Evolutionary conservation across 2,113 vertebrate species (phyloP).

Genomic region (Lepus americanus): DNA sequence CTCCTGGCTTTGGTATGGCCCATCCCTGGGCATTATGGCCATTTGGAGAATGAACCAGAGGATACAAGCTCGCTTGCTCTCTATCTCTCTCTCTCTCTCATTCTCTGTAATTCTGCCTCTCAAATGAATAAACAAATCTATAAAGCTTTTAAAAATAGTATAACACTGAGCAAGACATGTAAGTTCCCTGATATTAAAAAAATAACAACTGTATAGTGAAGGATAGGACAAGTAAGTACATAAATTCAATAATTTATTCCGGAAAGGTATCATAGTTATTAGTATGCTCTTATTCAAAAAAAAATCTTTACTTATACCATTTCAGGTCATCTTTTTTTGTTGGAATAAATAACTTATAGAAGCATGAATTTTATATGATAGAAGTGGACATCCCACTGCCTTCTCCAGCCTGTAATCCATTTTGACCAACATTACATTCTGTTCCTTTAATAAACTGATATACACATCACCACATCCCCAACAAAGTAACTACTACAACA

Average conservation of each 20-base stretch:
- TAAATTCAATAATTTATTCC: constrained; percentile 34
- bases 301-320: not conserved
- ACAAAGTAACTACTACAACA: not conserved
- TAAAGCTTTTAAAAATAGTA: no score
- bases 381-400: not conserved
- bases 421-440: not conserved
- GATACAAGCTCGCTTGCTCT: no score
- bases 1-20: no score
- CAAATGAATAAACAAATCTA: no score
- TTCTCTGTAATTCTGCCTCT: no score
- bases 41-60: no score
- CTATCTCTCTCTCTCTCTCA: no score
- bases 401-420: not conserved
- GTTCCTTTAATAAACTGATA: not conserved
- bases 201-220: not conserved
- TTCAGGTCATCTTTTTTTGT: constrained; percentile 6
- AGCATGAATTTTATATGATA: not conserved
- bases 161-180: not conserved
- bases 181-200: not conserved
- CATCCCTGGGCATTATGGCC: no score
- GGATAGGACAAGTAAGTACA: not conserved
- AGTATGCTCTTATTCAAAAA: not conserved
- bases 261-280: not conserved
- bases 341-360: constrained; percentile 25
- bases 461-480: not conserved